A percentile compares a stretch with the other conserved stretches of the same genome.
Evolutionary conservation across 2,113 vertebrate species (phyloP).

Genomic region (Neotragus moschatus): DNA sequence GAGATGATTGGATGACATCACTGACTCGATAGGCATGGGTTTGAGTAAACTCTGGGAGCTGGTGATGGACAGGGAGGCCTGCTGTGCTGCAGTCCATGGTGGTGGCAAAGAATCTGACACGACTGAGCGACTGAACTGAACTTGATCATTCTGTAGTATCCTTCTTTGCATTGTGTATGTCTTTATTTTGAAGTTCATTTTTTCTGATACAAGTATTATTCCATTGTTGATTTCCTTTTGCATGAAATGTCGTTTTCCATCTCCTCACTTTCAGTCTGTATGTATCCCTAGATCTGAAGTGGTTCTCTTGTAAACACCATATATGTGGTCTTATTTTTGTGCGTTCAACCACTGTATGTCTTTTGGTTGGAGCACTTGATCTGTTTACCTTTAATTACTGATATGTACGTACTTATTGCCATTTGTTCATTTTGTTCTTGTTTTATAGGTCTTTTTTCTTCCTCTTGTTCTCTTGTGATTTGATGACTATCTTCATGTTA

Average conservation of each 20-base stretch:
- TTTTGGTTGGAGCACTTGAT: neutral
- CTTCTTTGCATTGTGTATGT: neutral
- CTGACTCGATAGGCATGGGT: neutral
- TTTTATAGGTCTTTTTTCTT: neutral
- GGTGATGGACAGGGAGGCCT: neutral
- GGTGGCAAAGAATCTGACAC: rapidly evolving
- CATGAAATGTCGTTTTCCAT: neutral
- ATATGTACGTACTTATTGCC: neutral
- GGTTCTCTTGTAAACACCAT: neutral
- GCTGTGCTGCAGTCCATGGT: neutral
- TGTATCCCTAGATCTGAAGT: neutral
- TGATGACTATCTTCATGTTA: neutral
- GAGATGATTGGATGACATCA: neutral
- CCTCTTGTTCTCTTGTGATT: neutral
- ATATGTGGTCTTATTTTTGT: neutral
- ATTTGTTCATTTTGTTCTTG: neutral
- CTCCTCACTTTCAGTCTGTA: neutral
- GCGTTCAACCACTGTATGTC: neutral
- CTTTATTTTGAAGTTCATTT: neutral
- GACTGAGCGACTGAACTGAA: neutral
- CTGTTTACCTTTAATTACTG: neutral
- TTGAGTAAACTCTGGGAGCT: neutral
- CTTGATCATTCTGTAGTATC: neutral
- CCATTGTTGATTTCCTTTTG: neutral
- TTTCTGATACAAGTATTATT: neutral